Base-by-base conservation (phyloP, 2,888 invertebrate species). In the Trachelus troglodyta region DNA sequence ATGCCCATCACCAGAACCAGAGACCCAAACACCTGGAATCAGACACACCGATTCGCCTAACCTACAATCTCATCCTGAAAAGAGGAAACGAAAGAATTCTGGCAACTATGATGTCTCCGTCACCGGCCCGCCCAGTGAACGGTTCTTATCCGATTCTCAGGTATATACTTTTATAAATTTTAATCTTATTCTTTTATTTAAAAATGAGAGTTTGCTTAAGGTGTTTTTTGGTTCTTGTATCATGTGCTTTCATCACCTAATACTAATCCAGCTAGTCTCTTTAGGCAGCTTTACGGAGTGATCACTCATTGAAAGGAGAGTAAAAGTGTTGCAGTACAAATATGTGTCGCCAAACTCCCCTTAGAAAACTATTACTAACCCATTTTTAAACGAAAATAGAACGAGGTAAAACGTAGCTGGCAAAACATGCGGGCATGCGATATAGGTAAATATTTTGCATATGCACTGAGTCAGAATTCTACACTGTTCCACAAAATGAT, bases 111-210 rank as follows among this genome's bases (percentile, higher is more conserved):
- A 95, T 93, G 93, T 93, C 91, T 93, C 93, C 90, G 92, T 93
- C 90, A 92, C 92, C 89, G 93, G 94, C 89, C 94, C 94, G 89
- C 93, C 93, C 89, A 93, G 93, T 92, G 94, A 95, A 91, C 93
- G 94, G 92, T 94, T 93, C 92, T 93, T 94, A 91, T 92, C 93
- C 84, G 95, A 95, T 92, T 94, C 95, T 92, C 95, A 95, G 94
- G 95, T 95, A 90, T 89, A 89, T 88, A 82, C 40, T 40, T 40
- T 40, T 40, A 40, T 40, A 15, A 40, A 40, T 40, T 6, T 40
- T 15, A 40, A 40, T 40, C 40, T 40, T 40, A 40, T 6, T 40
- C 6, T 15, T 6, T 2, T 6, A 40, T 40, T 40, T 40, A 15
- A 40, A 15, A 15, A 40, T 15, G 15, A 6, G 6, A 40, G 2